Evolutionary conservation across 1,140 invertebrate genomes (phyloP), one percentile per base, ranked within the genome.

Genomic region (Drosophila bipectinata): DNA sequence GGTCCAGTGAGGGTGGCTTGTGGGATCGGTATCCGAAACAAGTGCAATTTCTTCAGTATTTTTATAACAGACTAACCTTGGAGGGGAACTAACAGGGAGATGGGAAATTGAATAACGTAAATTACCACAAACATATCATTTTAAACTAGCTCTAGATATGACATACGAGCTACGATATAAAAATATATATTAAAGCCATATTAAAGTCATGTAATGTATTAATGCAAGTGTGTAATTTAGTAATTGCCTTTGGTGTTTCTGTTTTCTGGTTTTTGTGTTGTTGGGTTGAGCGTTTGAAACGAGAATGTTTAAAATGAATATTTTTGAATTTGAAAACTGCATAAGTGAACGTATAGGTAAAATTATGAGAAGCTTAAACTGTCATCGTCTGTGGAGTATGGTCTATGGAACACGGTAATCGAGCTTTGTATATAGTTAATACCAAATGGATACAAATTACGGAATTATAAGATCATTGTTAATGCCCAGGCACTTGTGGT

Each of bases 21-120:
- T 61, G 67, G 66, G 14, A 60, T 57, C 62, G 45, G 58, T 15
- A 53, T 15, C 44, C 60, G 60, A 67, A 77, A 63, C 73, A 81
- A 81, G 82, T 78, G 82, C 78, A 78, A 85, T 88, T 84, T 87
- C 77, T 85, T 85, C 82, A 85, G 82, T 85, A 85, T 85, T 85
- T 85, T 87, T 85, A 45, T 85, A 85, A 80, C 80, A 87, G 82
- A 87, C 74, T 85, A 76, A 75, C 41, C 55, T 34, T 47, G 63
- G 55, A 18, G 61, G 72, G 37, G 37, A 57, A 41, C 37, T 54
- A 45, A 48, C 41, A 15, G 41, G 41, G 15, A 24, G 47, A 51
- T 26, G 14, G 24, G 41, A 39, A n/a, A 4, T 15, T 9, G 59
- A 63, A 68, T 48, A 79, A 83, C 66, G 63, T 67, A 77, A 79